Evolutionary conservation across 1,140 invertebrate species (phyloP).

Genomic region (Drosophila neocordata): DNA sequence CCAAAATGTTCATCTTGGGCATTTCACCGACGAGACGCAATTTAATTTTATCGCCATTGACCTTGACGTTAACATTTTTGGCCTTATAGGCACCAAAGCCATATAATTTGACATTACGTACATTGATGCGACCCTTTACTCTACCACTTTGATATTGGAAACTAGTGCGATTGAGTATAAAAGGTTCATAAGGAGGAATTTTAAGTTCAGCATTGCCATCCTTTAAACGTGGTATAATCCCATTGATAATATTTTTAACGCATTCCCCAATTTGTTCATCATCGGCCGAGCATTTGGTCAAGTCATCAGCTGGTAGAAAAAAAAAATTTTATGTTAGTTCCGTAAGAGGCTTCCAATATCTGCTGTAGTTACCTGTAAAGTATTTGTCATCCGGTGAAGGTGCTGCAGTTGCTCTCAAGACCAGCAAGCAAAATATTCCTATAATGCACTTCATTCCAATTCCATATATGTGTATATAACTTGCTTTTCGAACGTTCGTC

Average conservation of each 20-base stretch:
- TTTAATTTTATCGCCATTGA: slow-evolving; percentile 51
- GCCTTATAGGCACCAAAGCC: slow-evolving; percentile 52
- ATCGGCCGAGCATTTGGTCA: slow-evolving; percentile 57
- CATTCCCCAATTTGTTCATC: slow-evolving; percentile 59
- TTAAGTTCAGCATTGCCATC: slow-evolving; percentile 56
- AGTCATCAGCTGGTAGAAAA: slow-evolving; percentile 25
- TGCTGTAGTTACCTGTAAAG: slow-evolving; percentile 38
- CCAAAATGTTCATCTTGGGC: slow-evolving; percentile 63
- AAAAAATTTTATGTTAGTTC: not conserved
- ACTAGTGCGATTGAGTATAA: slow-evolving; percentile 55
- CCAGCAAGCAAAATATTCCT: slow-evolving; percentile 45
- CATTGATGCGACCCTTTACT: slow-evolving; percentile 60
- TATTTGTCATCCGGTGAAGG: slow-evolving; percentile 38
- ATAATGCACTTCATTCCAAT: slow-evolving; percentile 35
- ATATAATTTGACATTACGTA: slow-evolving; percentile 56
- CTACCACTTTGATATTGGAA: slow-evolving; percentile 64
- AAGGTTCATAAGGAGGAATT: slow-evolving; percentile 73
- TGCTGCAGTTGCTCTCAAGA: slow-evolving; percentile 21
- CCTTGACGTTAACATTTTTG: slow-evolving; percentile 43
- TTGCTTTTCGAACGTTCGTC: slow-evolving; percentile 37
- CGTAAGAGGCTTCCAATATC: too few relatives aligned
- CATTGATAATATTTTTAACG: slow-evolving; percentile 58
- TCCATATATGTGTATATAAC: slow-evolving; percentile 31
- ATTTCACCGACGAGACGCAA: slow-evolving; percentile 34
- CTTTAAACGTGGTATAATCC: slow-evolving; percentile 48